Conservation (phyloP, 2,113 vertebrate species). For the Anser cygnoides region DNA sequence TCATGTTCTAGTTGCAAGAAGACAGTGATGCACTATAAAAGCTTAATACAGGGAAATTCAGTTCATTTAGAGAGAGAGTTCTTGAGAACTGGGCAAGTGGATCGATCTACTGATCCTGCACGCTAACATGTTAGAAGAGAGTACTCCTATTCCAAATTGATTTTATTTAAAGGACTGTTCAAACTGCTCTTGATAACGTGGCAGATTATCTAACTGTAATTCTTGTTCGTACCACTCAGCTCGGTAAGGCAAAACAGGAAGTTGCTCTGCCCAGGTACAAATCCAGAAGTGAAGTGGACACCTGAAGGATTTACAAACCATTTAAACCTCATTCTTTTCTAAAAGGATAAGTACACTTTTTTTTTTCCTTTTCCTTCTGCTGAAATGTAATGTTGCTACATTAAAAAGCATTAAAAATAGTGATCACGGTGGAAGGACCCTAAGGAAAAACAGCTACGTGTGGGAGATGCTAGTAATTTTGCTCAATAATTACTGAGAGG, state of each 20-base stretch:
- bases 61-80: background rate
- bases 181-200: background rate
- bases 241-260: background rate
- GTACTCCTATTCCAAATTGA: background rate
- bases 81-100: background rate
- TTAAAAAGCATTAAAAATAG: background rate
- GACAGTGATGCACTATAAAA: background rate
- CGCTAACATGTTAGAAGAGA: background rate
- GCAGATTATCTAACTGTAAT: background rate
- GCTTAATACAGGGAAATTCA: background rate
- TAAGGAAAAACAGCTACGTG: background rate
- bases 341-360: background rate
- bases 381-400: background rate
- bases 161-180: background rate
- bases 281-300: background rate
- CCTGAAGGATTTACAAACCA: background rate
- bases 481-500: background rate
- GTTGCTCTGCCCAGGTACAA: background rate
- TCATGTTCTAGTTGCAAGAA: background rate
- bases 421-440: background rate
- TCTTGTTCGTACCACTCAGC: background rate
- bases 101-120: background rate
- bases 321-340: background rate
- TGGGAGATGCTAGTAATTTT: background rate
- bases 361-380: background rate